Evolutionary conservation across 1,140 invertebrate species (phyloP), one percentile per base, ranked within the genome.

Genomic region (Mya arenaria): DNA sequence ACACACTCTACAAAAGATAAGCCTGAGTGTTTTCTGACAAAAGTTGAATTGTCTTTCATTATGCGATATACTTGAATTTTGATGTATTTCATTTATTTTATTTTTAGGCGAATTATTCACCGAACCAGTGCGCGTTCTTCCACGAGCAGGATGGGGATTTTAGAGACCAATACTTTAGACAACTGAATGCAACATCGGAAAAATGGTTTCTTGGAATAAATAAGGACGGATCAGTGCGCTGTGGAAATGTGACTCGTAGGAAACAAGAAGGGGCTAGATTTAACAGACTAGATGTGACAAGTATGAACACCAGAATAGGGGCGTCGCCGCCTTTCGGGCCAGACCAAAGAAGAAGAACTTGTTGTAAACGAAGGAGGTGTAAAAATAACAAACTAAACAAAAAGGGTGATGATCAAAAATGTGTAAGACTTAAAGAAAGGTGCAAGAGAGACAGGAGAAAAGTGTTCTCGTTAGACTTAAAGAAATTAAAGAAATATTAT

Each of bases 131-230:
- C 71, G 44, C 44, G 39, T 80, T 80, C 36, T 2, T 39, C 5
- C 62, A 80, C 36, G 65, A 80, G 28, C 48, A 32, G 36, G 48
- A 71, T 3, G 4, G 2, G 4, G 44, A 55, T 19, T 71, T 19
- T 62, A 60, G 28, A 44, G 77, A 80, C 4, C 69, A 52, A 41
- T 82, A 73, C 66, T 82, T 39, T 56, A 25, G 62, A 25, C 30
- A 44, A 28, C 1, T 73, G 3, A 82, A 73, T 23, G n/a, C 0
- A 3, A 44, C 48, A 0, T 23, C 41, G 30, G 23, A 28, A 13
- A 73, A 72, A 25, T 82, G 79, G 79, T 82, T 73, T 63, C 30
- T 82, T 66, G 79, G 69, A 28, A 73, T 82, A 25, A 82, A 82
- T 32, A 82, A 56, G 73, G 79, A 82, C 30, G 79, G 71, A 6